Evolutionary conservation across 2,797 vertebrate species (phyloP).

Genomic region (Chromis chromis): DNA sequence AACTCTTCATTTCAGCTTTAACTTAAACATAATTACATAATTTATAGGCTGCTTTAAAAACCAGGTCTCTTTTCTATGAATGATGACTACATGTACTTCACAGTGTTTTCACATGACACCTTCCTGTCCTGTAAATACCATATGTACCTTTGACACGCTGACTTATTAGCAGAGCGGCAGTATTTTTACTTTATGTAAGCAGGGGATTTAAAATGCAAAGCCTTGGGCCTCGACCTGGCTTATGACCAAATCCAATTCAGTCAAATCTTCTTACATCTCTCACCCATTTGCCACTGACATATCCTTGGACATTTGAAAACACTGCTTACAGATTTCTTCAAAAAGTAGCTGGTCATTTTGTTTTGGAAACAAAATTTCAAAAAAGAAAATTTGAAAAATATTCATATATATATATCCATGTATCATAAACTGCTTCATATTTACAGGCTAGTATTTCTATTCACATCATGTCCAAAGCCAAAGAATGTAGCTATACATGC

Average conservation of each 20-base stretch:
- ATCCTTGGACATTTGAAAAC: slow-evolving; percentile 43
- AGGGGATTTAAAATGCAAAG: slow-evolving; percentile 84
- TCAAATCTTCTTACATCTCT: slow-evolving; percentile 82
- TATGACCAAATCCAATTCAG: slow-evolving; percentile 84
- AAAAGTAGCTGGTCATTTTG: neutral
- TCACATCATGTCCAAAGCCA: slow-evolving; percentile 6
- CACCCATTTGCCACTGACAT: slow-evolving; percentile 40
- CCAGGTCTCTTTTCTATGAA: neutral
- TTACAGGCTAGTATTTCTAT: slow-evolving; percentile 24
- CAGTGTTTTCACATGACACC: slow-evolving; percentile 3
- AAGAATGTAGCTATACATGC: slow-evolving; percentile 20
- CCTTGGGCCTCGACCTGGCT: slow-evolving; percentile 72
- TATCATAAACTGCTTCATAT: neutral
- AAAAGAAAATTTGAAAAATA: neutral
- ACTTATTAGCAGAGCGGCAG: slow-evolving; percentile 34
- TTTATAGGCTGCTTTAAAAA: slow-evolving; percentile 5
- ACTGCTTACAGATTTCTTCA: neutral
- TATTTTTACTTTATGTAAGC: slow-evolving; percentile 82
- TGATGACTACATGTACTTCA: neutral
- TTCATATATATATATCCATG: neutral
- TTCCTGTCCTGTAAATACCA: slow-evolving; percentile 17
- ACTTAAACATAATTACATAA: neutral
- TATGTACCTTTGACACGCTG: slow-evolving; percentile 20
- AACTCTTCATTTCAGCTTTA: slow-evolving; percentile 11
- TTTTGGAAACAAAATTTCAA: slow-evolving; percentile 6